A percentile compares a stretch with the other conserved stretches of the same genome.
phyloP scores from a whole-genome alignment of 2,888 invertebrate genomes.

The Dichetophora obliterata region DNA sequence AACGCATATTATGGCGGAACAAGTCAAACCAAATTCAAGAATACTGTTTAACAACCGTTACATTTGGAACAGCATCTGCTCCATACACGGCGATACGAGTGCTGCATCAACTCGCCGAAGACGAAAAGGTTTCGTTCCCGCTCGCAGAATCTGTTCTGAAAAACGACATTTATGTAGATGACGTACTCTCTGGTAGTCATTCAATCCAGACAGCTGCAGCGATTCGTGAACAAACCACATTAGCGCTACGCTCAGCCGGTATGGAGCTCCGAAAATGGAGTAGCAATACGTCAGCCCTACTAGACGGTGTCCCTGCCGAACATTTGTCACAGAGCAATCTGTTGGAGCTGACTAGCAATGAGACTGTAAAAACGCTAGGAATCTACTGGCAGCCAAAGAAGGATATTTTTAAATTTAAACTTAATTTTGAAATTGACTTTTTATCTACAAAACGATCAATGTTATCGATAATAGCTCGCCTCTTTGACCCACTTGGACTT shows the following conservation, averaged over 20 bases:
- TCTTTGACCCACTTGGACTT: slow-evolving; percentile 17
- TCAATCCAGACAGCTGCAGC: neutral
- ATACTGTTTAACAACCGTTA: slow-evolving; percentile 33
- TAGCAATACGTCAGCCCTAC: neutral
- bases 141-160: slow-evolving; percentile 9
- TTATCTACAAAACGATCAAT: slow-evolving; percentile 21
- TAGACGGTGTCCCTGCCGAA: neutral
- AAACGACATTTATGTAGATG: slow-evolving; percentile 30
- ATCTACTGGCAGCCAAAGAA: neutral
- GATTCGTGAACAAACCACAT: slow-evolving; percentile 13
- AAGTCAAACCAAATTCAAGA: slow-evolving; percentile 9
- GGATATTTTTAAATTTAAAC: slow-evolving; percentile 16
- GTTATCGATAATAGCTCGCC: slow-evolving; percentile 26
- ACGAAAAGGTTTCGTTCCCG: slow-evolving; percentile 5
- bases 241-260: slow-evolving; percentile 24
- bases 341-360: neutral
- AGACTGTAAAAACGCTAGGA: neutral
- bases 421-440: slow-evolving; percentile 1
- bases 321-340: neutral
- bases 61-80: slow-evolving; percentile 25
- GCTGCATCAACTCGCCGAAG: slow-evolving; percentile 9
- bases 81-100: too few species aligned
- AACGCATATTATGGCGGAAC: too few species aligned
- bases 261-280: slow-evolving; percentile 33
- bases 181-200: slow-evolving; percentile 14